Evolutionary conservation across 2,888 invertebrate genomes (phyloP).

Genomic region (Crocallis elinguaria): DNA sequence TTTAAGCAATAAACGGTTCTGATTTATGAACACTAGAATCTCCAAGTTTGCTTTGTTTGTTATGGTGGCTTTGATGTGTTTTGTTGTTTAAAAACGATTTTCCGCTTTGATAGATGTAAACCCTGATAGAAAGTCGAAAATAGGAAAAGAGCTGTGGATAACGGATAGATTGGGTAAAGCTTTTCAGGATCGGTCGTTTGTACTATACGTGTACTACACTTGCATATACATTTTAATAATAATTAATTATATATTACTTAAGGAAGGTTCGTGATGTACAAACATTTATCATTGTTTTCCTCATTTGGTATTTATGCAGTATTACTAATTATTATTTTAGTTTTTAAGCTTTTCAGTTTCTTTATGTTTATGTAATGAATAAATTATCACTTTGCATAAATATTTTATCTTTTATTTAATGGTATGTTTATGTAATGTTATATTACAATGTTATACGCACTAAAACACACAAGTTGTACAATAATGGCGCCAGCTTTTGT

Average conservation of each 20-base stretch:
- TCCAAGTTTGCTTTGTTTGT: too few relatives aligned
- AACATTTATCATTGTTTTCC: constrained; percentile 9
- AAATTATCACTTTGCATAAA: constrained; percentile 42
- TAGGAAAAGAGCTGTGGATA: background rate
- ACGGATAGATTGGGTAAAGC: background rate
- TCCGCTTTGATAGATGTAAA: background rate
- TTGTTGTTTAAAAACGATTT: background rate
- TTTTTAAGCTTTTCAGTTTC: constrained; percentile 22
- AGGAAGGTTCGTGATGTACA: constrained; percentile 14
- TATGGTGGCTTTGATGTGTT: too few relatives aligned
- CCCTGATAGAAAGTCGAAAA: background rate
- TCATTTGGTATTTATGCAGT: constrained; percentile 10
- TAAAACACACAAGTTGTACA: too few relatives aligned
- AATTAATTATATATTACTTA: background rate
- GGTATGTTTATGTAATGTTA: constrained; percentile 34
- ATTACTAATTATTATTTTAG: constrained; percentile 24
- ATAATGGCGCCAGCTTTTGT: too few relatives aligned
- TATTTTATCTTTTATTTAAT: constrained; percentile 51
- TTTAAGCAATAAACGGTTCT: too few relatives aligned
- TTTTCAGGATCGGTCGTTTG: background rate
- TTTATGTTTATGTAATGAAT: constrained; percentile 48
- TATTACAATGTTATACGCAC: too few relatives aligned
- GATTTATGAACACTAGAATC: too few relatives aligned
- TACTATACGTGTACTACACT: background rate
- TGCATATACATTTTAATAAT: background rate